Percentiles rank a stretch among this genome's conserved stretches.
phyloP scores from a whole-genome alignment of 2,113 vertebrate genomes.

The Apeltes quadracus region DNA sequence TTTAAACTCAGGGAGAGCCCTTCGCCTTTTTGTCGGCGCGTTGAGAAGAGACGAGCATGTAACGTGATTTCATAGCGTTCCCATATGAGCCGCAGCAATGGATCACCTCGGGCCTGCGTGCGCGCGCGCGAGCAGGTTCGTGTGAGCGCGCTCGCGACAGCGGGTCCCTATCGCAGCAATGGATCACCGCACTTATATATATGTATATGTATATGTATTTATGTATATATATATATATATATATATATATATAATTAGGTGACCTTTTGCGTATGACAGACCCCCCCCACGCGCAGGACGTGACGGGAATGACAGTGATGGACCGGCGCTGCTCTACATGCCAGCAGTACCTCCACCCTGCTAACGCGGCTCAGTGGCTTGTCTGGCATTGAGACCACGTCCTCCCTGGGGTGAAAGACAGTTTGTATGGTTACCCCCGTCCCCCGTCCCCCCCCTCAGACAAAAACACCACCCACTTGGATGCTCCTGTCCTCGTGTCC shows the following conservation, averaged over 20 bases:
- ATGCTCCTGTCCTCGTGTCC: slow-evolving; percentile 4
- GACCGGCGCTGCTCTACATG: slow-evolving; percentile 62
- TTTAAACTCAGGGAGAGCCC: background rate
- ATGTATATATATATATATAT: too few species aligned
- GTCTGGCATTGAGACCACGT: slow-evolving; percentile 38
- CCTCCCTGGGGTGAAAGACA: slow-evolving; percentile 25
- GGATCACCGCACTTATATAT: slow-evolving; percentile 18
- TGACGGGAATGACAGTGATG: slow-evolving; percentile 76
- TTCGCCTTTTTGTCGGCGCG: background rate
- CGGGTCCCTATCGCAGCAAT: slow-evolving; percentile 52
- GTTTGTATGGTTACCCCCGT: background rate
- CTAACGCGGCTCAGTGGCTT: slow-evolving; percentile 48
- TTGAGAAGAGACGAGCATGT: slow-evolving; percentile 3
- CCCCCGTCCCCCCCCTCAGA: background rate
- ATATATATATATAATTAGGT: slow-evolving; percentile 8
- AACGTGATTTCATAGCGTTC: slow-evolving; percentile 40
- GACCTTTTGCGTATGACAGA: slow-evolving; percentile 57
- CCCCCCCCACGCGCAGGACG: slow-evolving; percentile 49
- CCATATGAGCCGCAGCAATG: slow-evolving; percentile 52
- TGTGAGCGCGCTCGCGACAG: slow-evolving; percentile 15
- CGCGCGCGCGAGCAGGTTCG: slow-evolving; percentile 4
- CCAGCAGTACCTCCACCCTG: slow-evolving; percentile 46
- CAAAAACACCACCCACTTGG: slow-evolving; percentile 6
- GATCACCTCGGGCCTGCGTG: slow-evolving; percentile 59
- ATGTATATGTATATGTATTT: too few species aligned